Percentiles rank a stretch among this genome's conserved stretches.
phyloP scores from a whole-genome alignment of 1,140 invertebrate genomes.

The Eupeodes corollae region DNA sequence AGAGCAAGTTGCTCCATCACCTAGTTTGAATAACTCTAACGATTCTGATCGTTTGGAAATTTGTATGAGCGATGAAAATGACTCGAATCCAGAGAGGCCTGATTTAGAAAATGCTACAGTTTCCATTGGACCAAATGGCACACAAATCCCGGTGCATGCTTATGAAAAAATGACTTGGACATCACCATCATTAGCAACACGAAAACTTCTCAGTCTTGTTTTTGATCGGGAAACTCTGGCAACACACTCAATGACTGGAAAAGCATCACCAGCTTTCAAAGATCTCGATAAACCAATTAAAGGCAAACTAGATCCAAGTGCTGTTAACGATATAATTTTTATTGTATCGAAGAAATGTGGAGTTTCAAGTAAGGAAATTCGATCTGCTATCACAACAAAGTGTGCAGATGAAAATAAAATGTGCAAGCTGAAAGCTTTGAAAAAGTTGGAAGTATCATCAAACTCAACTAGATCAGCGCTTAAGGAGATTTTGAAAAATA shows the following conservation, averaged over 20 bases:
- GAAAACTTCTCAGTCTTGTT: constrained; percentile 31
- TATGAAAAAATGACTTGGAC: constrained; percentile 35
- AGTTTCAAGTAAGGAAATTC: constrained; percentile 33
- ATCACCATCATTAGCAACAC: constrained; percentile 31
- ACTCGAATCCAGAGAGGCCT: background rate
- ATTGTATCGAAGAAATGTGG: constrained; percentile 32
- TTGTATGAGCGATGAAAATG: constrained; percentile 14
- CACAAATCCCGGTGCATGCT: constrained; percentile 24
- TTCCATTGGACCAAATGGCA: constrained; percentile 35
- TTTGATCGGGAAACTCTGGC: constrained; percentile 34
- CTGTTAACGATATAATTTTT: constrained; percentile 36
- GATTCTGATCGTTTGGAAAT: constrained; percentile 25
- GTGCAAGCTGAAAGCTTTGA: constrained; percentile 21
- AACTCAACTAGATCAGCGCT: no score
- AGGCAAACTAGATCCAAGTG: constrained; percentile 29
- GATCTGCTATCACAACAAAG: constrained; percentile 44
- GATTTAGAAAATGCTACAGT: constrained; percentile 3
- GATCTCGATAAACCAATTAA: constrained; percentile 28
- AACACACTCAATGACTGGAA: constrained; percentile 38
- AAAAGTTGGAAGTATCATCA: no score
- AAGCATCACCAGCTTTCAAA: constrained; percentile 37
- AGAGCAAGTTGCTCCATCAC: no score
- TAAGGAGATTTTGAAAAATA: no score
- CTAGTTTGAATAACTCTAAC: constrained; percentile 17
- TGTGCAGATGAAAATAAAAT: constrained; percentile 51